Evolutionary conservation across 2,888 invertebrate species (phyloP).

Genomic region (Diachrysia chrysitis): DNA sequence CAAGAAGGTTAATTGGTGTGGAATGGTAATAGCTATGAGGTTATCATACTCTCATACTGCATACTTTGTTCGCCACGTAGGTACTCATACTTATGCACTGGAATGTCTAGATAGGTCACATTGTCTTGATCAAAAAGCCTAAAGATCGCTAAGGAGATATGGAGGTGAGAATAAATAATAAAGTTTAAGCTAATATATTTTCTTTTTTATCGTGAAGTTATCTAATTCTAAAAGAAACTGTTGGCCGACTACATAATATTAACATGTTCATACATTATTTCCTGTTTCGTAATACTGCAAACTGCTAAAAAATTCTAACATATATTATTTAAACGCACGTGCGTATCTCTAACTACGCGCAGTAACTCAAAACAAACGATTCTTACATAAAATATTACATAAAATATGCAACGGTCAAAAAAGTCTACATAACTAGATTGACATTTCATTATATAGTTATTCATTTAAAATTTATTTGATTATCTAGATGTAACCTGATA

Average conservation of each 20-base stretch:
- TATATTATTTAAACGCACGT: not conserved
- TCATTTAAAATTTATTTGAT: slow-evolving; percentile 1
- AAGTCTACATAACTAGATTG: not conserved
- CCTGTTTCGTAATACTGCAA: slow-evolving; percentile 1
- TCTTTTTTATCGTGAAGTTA: not conserved
- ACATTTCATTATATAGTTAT: slow-evolving; percentile 2
- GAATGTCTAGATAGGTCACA: slow-evolving; percentile 1
- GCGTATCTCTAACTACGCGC: not conserved
- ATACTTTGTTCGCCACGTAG: not conserved
- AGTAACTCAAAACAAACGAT: slow-evolving; percentile 4
- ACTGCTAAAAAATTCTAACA: not conserved
- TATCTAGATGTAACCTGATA: not conserved
- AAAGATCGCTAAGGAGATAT: not conserved
- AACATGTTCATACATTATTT: not conserved
- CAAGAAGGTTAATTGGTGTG: slow-evolving; percentile 1
- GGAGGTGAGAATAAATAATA: not conserved
- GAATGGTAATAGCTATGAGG: not conserved
- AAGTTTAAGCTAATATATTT: not conserved
- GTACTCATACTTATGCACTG: not conserved
- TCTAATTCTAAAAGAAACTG: not conserved
- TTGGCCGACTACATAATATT: not conserved
- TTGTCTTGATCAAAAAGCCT: not conserved
- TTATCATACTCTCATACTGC: not conserved
- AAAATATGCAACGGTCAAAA: not conserved
- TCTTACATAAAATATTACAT: too few species aligned